Percentiles rank a stretch among this genome's conserved stretches.
phyloP scores from a whole-genome alignment of 2,113 vertebrate species.

The Hirundichthys speculiger region DNA sequence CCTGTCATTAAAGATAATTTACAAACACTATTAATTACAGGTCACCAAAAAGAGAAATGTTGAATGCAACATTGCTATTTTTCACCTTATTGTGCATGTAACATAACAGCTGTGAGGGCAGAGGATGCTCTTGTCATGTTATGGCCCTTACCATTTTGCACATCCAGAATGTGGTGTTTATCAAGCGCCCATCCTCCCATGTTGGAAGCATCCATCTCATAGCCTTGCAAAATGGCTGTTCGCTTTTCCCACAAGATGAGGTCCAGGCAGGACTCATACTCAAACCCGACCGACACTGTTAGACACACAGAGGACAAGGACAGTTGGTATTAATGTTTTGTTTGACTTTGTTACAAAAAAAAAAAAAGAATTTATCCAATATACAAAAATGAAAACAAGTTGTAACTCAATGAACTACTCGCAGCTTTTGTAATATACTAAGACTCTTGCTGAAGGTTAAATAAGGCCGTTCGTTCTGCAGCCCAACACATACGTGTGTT shows the following conservation, averaged over 20 bases:
- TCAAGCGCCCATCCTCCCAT: slow-evolving; percentile 96
- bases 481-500: slow-evolving; percentile 48
- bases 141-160: slow-evolving; percentile 96
- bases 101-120: too few relatives aligned
- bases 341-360: not conserved
- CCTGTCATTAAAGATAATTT: not conserved
- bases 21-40: not conserved
- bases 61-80: too few relatives aligned
- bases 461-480: not conserved
- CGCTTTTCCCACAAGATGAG: slow-evolving; percentile 98
- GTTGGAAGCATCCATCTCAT: slow-evolving; percentile 95
- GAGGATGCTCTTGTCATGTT: too few relatives aligned
- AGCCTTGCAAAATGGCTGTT: slow-evolving; percentile 92
- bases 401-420: too few relatives aligned
- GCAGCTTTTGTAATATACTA: not conserved
- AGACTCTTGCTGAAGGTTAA: not conserved
- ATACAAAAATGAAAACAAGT: not conserved
- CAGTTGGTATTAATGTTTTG: not conserved
- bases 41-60: too few relatives aligned
- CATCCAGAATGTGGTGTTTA: slow-evolving; percentile 94
- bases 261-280: slow-evolving; percentile 97
- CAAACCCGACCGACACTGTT: slow-evolving; percentile 96
- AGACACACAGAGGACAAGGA: slow-evolving; percentile 24
- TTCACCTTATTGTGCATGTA: too few relatives aligned
- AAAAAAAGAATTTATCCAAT: not conserved